Conservation (phyloP, 92 coral and sea anemone species). For the Porites evermanni region DNA sequence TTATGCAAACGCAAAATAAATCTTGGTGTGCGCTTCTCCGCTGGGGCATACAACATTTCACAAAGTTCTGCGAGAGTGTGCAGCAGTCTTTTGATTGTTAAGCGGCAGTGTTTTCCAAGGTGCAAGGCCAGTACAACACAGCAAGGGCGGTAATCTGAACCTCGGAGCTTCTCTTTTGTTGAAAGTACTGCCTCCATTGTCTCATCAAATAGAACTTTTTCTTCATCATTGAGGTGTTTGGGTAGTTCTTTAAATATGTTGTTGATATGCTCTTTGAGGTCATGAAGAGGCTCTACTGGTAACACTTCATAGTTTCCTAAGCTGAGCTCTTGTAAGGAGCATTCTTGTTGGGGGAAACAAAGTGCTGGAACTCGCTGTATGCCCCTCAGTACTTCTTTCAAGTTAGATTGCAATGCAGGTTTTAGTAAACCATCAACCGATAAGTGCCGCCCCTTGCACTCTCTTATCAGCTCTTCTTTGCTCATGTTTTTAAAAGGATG, state of each 20-base stretch:
- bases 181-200: constrained; percentile 13
- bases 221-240: constrained; percentile 1
- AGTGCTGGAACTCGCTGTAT: constrained; percentile 41
- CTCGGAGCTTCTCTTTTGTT: constrained; percentile 16
- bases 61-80: constrained; percentile 36
- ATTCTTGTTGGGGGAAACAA: not conserved
- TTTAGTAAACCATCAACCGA: not conserved
- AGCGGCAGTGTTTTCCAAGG: not conserved
- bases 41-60: constrained; percentile 32
- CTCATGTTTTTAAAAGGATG: constrained; percentile 23
- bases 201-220: constrained; percentile 8
- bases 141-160: not conserved
- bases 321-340: constrained; percentile 19
- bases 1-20: constrained; percentile 36
- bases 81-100: constrained; percentile 24
- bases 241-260: constrained; percentile 50
- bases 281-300: constrained; percentile 35
- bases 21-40: constrained; percentile 20
- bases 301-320: constrained; percentile 41
- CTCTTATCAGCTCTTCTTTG: constrained; percentile 18
- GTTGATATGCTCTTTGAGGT: constrained; percentile 30
- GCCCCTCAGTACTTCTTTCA: constrained; percentile 39
- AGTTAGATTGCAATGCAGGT: constrained; percentile 2
- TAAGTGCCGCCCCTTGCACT: constrained; percentile 26
- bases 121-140: not conserved